A percentile compares a stretch with the other conserved stretches of the same genome.
Conservation (phyloP, 2,797 vertebrate species). For the Tapirus indicus region DNA sequence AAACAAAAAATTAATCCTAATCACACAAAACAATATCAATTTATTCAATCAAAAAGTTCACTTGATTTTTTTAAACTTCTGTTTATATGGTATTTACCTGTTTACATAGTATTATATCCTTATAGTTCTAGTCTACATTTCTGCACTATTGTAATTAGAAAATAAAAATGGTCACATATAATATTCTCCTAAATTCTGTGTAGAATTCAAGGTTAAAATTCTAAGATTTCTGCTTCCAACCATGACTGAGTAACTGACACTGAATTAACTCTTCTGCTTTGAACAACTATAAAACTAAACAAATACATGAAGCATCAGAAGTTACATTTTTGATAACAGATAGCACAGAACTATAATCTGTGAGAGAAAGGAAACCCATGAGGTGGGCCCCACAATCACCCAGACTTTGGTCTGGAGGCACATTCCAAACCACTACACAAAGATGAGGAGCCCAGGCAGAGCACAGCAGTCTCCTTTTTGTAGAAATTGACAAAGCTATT, state of each 20-base stretch:
- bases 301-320: not conserved
- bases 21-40: not conserved
- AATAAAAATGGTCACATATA: not conserved
- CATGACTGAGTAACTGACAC: not conserved
- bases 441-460: not conserved
- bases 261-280: conserved; percentile 3
- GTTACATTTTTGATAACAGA: not conserved
- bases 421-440: not conserved
- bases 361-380: not conserved
- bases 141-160: not conserved
- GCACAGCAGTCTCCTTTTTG: not conserved
- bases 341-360: not conserved
- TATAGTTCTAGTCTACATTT: not conserved
- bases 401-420: not conserved
- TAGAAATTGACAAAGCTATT: conserved; percentile 21
- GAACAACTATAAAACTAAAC: not conserved
- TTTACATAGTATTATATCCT: not conserved
- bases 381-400: not conserved
- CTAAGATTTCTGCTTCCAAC: not conserved
- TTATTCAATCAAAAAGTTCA: not conserved
- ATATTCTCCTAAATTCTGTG: not conserved
- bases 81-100: not conserved
- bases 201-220: conserved; percentile 11
- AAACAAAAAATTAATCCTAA: conserved; percentile 31
- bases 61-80: conserved; percentile 2